Base-by-base conservation (phyloP, 2,113 vertebrate genomes). In the Takifugu bimaculatus region DNA sequence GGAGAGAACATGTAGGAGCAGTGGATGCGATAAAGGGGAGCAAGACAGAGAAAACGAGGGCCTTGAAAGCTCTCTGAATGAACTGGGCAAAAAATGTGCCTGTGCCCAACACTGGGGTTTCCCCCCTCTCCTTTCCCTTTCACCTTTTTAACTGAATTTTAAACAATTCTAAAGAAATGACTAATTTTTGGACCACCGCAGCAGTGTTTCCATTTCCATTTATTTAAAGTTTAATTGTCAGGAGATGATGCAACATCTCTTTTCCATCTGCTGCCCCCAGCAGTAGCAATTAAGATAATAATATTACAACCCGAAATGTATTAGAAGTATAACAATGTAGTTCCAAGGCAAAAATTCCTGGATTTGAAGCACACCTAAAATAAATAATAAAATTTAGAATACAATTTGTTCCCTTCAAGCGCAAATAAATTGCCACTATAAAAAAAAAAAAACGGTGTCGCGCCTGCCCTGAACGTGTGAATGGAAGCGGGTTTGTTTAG, bases 1-100 rank as follows among this genome's bases (percentile, higher is more conserved):
- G 93, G 90, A 94, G 93, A 93, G 94, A 94, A 94, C 92, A 92
- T 93, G 93, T 92, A 91, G 84, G 81, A 85, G 86, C 83, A 74
- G 85, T 74, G 88, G 87, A 84, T 88, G 88, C 91, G 91, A 92
- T 88, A 91, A 92, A 88, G 86, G 88, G 86, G 85, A 54, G 68
- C 13, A n/a, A 54, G 57, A 72, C 51, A 32, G 49, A 69, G 74
- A 79, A 85, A 87, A 81, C 81, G 79, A 73, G 74, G 44, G 63
- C 68, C 83, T 77, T 93, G 92, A 94, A 93, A 93, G 91, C 88
- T 83, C 74, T 70, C 82, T 92, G 90, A 91, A 91, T 93, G 79
- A 79, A 85, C 78, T 75, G 72, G 63, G 56, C 71, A 86, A 90
- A 91, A 93, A 90, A 91, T 89, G 73, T 26, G 65, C 66, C 64